A percentile compares a stretch with the other conserved stretches of the same genome.
phyloP scores from a whole-genome alignment of 1,140 invertebrate genomes.

The Magallana ariakensis region DNA sequence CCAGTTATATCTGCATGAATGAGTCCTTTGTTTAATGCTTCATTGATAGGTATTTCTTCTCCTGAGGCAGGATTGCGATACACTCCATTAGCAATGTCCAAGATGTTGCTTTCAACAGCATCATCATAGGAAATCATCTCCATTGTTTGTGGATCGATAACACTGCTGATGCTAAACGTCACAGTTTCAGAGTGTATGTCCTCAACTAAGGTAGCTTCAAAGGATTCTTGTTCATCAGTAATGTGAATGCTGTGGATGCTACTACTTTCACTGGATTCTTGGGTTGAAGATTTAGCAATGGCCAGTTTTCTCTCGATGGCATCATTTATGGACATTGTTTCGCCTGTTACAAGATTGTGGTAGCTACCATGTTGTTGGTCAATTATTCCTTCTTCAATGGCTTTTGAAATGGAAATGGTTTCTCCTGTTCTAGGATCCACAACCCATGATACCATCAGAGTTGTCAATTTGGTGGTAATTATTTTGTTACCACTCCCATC shows the following conservation, averaged over 20 bases:
- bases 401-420: constrained; percentile 89
- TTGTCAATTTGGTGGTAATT: constrained; percentile 89
- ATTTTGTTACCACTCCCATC: constrained; percentile 74
- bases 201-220: constrained; percentile 74
- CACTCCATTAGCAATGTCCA: constrained; percentile 88
- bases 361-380: constrained; percentile 86
- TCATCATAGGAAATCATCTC: constrained; percentile 90
- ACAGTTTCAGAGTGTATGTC: constrained; percentile 77
- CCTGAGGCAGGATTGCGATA: constrained; percentile 89
- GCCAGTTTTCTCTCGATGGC: constrained; percentile 76
- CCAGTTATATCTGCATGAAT: constrained; percentile 80
- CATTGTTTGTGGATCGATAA: constrained; percentile 90
- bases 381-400: constrained; percentile 90
- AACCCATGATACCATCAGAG: constrained; percentile 89
- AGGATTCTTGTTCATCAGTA: constrained; percentile 73
- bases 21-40: constrained; percentile 83
- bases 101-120: constrained; percentile 89
- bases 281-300: constrained; percentile 69
- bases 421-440: constrained; percentile 91
- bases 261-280: constrained; percentile 63
- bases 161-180: constrained; percentile 82
- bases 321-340: constrained; percentile 81
- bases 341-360: constrained; percentile 89
- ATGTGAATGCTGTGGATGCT: constrained; percentile 75
- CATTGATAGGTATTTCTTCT: constrained; percentile 81